These are phyloP conservation scores for Babyrousa celebensis DNA, from an alignment of 2,797 vertebrate genomes.

Conservation along the genomic window DNA sequence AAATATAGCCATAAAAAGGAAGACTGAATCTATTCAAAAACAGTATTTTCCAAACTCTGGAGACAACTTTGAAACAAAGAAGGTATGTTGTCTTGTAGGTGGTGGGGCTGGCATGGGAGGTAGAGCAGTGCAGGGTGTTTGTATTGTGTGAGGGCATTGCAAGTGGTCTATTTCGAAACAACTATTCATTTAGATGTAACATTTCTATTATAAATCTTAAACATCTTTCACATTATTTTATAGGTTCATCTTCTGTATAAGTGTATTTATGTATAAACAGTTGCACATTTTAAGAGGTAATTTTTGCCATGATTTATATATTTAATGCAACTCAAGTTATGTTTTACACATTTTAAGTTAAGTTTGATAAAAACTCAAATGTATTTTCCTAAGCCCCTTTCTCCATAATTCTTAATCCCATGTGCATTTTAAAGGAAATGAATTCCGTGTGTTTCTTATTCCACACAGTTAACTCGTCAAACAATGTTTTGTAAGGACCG, in stretches of 20 bases:
- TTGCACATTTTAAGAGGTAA: constrained; percentile 20
- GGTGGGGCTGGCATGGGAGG: accelerated
- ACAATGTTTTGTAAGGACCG: constrained; percentile 80
- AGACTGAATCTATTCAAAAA: not conserved
- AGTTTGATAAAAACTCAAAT: constrained; percentile 76
- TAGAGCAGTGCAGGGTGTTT: accelerated
- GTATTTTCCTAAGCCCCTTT: constrained; percentile 77
- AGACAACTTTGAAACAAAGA: not conserved
- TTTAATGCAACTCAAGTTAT: constrained; percentile 28
- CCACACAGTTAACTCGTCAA: constrained; percentile 84
- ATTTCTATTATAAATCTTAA: not conserved
- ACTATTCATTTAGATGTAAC: constrained; percentile 25
- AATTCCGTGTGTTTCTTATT: constrained; percentile 85
- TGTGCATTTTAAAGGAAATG: constrained; percentile 87
- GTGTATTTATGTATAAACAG: not conserved
- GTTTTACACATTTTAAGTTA: constrained; percentile 73
- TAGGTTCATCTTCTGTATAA: not conserved
- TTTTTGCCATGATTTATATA: constrained; percentile 53
- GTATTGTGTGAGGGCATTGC: no score
- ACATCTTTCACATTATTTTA: not conserved
- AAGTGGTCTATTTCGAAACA: not conserved
- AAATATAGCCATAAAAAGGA: constrained; percentile 8
- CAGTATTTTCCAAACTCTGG: not conserved
- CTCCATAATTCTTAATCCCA: constrained; percentile 84
- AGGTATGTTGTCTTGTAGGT: accelerated